Base-by-base conservation (phyloP, 2,113 vertebrate genomes). In the Calidris pygmaea region DNA sequence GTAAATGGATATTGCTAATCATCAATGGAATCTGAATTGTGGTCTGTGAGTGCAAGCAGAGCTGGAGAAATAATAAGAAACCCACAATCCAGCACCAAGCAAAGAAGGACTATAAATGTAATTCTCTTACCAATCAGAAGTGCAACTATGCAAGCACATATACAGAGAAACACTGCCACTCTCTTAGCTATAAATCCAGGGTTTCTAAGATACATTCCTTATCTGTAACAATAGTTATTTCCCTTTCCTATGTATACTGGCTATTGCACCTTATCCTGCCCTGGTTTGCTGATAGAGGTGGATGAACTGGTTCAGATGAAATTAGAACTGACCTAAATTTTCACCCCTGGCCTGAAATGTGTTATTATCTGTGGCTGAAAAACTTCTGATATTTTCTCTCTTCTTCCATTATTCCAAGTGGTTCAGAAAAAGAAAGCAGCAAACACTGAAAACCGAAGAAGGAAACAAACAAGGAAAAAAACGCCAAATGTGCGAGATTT, bases 241-340 rank as follows among this genome's bases (percentile, higher is more conserved):
- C 50, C 58, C 12, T 74, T 93, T 60, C 47, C 77, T 34, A 8
- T 59, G 24, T 67, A 27, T 74, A 43, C 78, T 72, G 80, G 45
- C 70, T 89, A 47, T 76, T 81, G 66, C 70, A 94, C 58, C 26
- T 72, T 90, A 59, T 90, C 48, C 73, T 89, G 32, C 37, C 39
- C 20, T 73, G 60, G 29, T 19, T 24, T 84, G 53, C 67, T 73
- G 88, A 88, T 53, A 80, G 41, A 55, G n/a, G 35, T 66, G 39
- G 77, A 76, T 65, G 48, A 77, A 87, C 62, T 76, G 22, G 34
- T 81, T 84, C 55, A 58, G 53, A 60, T 34, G 41, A 93, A 95
- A 94, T 91, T 89, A 96, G 80, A 85, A 62, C 30, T 90, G 53
- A 93, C 75, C 62, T 45, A 72, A 81, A 78, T 85, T 87, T 95